Base-by-base conservation (phyloP, 2,888 invertebrate species). In the Phengaris arion region DNA sequence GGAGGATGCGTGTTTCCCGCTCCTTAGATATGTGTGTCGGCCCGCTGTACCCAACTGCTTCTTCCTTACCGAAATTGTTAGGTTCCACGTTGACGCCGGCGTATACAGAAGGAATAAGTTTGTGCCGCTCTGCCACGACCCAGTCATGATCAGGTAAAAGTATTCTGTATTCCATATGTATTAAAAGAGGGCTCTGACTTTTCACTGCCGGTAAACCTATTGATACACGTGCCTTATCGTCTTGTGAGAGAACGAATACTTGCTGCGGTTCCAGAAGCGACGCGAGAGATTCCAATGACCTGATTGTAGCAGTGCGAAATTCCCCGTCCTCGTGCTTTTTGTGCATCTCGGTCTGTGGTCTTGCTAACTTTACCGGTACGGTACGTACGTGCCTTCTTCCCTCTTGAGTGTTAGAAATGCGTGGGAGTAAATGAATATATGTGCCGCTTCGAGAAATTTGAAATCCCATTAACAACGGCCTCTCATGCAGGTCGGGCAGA, bases 261-360 rank as follows among this genome's bases (percentile, higher is more conserved):
- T 79, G 78, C 76, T 79, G 74, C 75, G 77, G 78, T 78, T 77
- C 80, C 77, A 80, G 77, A 77, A 80, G 75, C 74, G 77, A 79
- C 59, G 79, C 78, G 75, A 80, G 76, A 76, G 79, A 77, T 79
- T 80, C 79, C 76, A 80, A 70, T 51, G 77, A 77, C 77, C 79
- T 78, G 74, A 79, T 80, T 75, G 79, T 78, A 76, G 79, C 80
- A 77, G 79, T 78, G 77, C 79, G 77, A 76, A 80, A 80, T 79
- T 79, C 75, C 68, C 77, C 77, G 76, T 80, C 79, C 75, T 77
- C 75, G 74, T 79, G 80, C 10, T 77, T 77, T 78, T 76, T 79
- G 77, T 79, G 78, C 75, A 77, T 75, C 75, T 77, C 76, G 22
- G 79, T 76, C 75, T 78, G 76, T 76, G 78, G 77, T 76, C 75